Conservation (phyloP, 2,113 vertebrate genomes). For the Romanogobio albipinnatus region DNA sequence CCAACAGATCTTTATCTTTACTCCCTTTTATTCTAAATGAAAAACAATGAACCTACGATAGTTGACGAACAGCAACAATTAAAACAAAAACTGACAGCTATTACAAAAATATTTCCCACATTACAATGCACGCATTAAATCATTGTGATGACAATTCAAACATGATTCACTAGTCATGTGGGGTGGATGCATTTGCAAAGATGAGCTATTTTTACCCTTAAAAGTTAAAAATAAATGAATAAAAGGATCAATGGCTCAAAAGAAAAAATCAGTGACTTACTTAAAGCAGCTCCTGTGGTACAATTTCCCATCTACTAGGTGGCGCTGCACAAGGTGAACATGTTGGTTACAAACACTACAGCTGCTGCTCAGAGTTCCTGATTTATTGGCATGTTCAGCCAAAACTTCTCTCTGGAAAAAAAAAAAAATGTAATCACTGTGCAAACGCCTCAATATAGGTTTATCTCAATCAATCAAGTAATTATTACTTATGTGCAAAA, state of each 20-base stretch:
- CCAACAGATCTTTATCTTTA: neutral
- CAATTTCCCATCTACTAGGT: constrained; percentile 88
- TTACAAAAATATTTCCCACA: neutral
- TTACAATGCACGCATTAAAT: neutral
- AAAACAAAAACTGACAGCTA: neutral
- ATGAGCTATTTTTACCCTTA: neutral
- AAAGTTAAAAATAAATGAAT: neutral
- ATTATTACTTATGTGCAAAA: neutral
- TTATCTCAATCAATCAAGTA: neutral
- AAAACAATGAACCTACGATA: neutral
- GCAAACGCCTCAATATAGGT: neutral
- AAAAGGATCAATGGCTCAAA: neutral
- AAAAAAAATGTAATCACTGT: neutral
- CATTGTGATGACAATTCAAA: neutral
- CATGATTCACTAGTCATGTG: constrained; percentile 24
- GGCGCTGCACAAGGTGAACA: constrained; percentile 92
- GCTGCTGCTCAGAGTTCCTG: constrained; percentile 74
- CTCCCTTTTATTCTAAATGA: neutral
- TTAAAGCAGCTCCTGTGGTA: constrained; percentile 96
- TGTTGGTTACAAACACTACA: constrained; percentile 84
- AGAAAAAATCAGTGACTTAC: constrained; percentile 69
- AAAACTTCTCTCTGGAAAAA: constrained; percentile 57
- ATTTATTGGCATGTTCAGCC: constrained; percentile 58
- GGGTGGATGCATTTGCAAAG: neutral
- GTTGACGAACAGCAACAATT: neutral